These are phyloP conservation scores for Meloidogyne hapla DNA, from an alignment of 1,140 invertebrate genomes.

Conservation along the genomic window DNA sequence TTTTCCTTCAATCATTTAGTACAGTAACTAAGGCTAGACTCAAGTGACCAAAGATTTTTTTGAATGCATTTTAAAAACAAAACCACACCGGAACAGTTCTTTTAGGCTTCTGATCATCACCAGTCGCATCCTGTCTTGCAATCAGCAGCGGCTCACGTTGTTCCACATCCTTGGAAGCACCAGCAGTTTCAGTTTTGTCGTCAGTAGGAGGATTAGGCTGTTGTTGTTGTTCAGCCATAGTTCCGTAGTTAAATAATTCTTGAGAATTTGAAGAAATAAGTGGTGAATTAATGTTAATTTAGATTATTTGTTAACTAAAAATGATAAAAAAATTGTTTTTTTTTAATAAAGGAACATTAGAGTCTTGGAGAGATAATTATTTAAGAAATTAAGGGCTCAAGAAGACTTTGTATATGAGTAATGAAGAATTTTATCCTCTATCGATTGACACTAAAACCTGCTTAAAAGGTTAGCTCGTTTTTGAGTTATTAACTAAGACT, in stretches of 20 bases:
- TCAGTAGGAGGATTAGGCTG: not conserved
- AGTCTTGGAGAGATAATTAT: not conserved
- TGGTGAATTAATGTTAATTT: not conserved
- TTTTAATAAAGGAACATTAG: not conserved
- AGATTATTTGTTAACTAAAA: not conserved
- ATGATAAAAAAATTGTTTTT: not conserved
- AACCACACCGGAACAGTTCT: not conserved
- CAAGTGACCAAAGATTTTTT: not conserved
- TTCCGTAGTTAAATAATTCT: not conserved
- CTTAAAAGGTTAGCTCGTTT: not conserved
- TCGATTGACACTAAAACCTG: not conserved
- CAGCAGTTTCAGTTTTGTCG: not conserved
- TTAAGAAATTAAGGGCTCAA: too few relatives aligned
- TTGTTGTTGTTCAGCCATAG: conserved; percentile 2
- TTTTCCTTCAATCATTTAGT: not conserved
- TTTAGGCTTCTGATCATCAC: not conserved
- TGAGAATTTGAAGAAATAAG: not conserved
- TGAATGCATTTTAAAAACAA: not conserved
- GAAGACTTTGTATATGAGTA: too few relatives aligned
- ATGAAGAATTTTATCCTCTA: not conserved
- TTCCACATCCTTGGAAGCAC: not conserved
- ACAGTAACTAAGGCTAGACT: not conserved
- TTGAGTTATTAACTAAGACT: not conserved
- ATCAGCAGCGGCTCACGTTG: not conserved
- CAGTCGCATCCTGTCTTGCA: not conserved